A percentile compares a stretch with the other conserved stretches of the same genome.
phyloP scores from a whole-genome alignment of 1,140 invertebrate genomes.

The Sminthurides bifidus region DNA sequence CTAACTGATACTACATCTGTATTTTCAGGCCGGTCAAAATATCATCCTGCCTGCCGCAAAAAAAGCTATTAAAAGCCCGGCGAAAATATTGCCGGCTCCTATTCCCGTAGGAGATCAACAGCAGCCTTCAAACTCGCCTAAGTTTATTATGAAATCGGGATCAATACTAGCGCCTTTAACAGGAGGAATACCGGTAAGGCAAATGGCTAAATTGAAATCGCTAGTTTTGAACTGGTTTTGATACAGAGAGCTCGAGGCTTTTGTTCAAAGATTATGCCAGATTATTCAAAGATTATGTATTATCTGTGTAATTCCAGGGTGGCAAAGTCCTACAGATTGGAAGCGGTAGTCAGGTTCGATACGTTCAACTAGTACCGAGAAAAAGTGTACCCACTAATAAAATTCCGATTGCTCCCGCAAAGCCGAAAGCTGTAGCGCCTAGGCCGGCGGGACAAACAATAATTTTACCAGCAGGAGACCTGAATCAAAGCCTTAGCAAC shows the following conservation, averaged over 20 bases:
- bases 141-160: slow-evolving; percentile 22
- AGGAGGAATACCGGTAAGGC: slow-evolving; percentile 1
- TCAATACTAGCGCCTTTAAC: slow-evolving; percentile 18
- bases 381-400: slow-evolving; percentile 22
- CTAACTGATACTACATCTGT: slow-evolving; percentile 1
- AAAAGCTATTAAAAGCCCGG: slow-evolving; percentile 18
- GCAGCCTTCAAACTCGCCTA: slow-evolving; percentile 3
- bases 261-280: too few relatives aligned
- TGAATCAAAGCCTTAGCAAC: slow-evolving; percentile 20
- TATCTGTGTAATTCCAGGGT: too few relatives aligned
- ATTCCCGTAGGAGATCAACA: slow-evolving; percentile 30
- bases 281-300: too few relatives aligned
- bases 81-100: slow-evolving; percentile 30
- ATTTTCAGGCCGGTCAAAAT: slow-evolving; percentile 13
- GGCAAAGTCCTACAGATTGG: background rate
- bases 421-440: slow-evolving; percentile 27
- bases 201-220: too few relatives aligned
- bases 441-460: slow-evolving; percentile 27
- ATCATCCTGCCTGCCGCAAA: slow-evolving; percentile 21
- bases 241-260: too few relatives aligned
- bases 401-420: slow-evolving; percentile 28
- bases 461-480: slow-evolving; percentile 19
- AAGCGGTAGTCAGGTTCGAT: slow-evolving; percentile 15
- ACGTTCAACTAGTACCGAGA: slow-evolving; percentile 22
- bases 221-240: too few relatives aligned